phyloP scores from a whole-genome alignment of 2,113 vertebrate genomes.

The Pelvicachromis taeniatus region DNA sequence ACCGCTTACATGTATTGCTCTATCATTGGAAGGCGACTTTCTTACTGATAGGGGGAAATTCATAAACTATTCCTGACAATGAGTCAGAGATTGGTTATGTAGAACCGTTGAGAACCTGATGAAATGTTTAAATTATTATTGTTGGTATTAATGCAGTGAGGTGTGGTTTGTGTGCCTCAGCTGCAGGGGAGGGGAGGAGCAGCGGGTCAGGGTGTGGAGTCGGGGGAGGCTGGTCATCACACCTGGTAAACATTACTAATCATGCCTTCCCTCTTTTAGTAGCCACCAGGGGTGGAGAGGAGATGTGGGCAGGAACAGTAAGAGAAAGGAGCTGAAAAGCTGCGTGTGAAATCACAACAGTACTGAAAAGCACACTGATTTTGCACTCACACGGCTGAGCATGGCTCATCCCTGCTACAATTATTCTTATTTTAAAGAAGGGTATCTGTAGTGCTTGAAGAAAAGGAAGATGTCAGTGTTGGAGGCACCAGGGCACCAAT shows the following conservation, averaged over 20 bases:
- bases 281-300: not conserved
- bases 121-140: not conserved
- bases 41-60: slow-evolving; percentile 6
- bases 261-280: not conserved
- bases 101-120: not conserved
- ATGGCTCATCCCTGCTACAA: no score
- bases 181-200: not conserved
- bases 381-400: no score
- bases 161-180: not conserved
- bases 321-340: not conserved
- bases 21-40: slow-evolving; percentile 11
- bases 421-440: not conserved
- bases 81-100: not conserved
- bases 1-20: not conserved
- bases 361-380: not conserved
- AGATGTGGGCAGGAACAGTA: not conserved
- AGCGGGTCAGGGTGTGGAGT: not conserved
- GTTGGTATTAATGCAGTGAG: not conserved
- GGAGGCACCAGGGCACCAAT: no score
- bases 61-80: not conserved
- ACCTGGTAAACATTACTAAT: not conserved
- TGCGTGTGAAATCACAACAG: not conserved
- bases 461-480: no score
- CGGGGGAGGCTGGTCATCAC: not conserved
- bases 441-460: not conserved